phyloP scores from a whole-genome alignment of 2,797 vertebrate species.

The Diplodus sargus region DNA sequence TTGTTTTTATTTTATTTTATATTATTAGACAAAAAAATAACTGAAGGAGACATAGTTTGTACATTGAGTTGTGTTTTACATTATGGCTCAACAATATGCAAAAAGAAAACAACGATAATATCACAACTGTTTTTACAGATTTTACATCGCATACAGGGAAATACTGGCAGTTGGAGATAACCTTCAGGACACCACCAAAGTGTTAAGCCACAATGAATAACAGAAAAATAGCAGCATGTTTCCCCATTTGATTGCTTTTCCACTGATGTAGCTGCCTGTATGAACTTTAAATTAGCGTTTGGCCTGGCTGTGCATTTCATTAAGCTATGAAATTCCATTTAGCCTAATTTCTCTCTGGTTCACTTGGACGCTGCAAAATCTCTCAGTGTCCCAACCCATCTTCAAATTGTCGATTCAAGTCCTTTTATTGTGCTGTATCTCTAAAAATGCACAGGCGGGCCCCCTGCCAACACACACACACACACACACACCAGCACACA shows the following conservation, averaged over 20 bases:
- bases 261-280: background rate
- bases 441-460: conserved; percentile 29
- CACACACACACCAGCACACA: conserved; percentile 16
- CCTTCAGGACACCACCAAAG: background rate
- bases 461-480: conserved; percentile 18
- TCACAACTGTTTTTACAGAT: too few relatives aligned
- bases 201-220: background rate
- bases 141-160: background rate
- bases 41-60: background rate
- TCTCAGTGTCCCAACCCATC: conserved; percentile 9
- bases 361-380: conserved; percentile 10
- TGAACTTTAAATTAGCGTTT: conserved; percentile 33
- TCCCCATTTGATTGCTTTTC: background rate
- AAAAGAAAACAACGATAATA: too few relatives aligned
- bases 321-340: conserved; percentile 36
- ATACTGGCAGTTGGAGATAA: background rate
- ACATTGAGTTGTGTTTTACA: background rate
- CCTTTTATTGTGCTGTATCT: conserved; percentile 12
- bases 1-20: too few relatives aligned
- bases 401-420: conserved; percentile 26
- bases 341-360: conserved; percentile 25
- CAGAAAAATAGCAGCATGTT: background rate
- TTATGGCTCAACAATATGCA: too few relatives aligned
- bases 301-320: conserved; percentile 15
- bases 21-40: too few relatives aligned